phyloP scores from a whole-genome alignment of 2,113 vertebrate genomes.

The Lepisosteus oculatus region DNA sequence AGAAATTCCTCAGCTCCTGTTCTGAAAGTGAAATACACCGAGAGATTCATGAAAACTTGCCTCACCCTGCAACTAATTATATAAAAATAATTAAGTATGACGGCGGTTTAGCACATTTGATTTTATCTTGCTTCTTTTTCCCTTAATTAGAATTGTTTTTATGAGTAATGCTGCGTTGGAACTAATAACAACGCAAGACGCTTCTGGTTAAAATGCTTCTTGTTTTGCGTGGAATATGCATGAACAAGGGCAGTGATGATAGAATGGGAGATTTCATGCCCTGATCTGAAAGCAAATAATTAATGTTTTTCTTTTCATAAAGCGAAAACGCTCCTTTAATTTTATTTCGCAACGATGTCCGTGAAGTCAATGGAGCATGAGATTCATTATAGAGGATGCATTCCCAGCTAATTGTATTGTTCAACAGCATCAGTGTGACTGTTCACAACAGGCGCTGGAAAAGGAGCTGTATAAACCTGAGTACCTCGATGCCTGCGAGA shows the following conservation, averaged over 20 bases:
- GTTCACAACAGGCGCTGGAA: not conserved
- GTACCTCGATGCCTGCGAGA: not conserved
- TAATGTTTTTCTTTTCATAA: constrained; percentile 2
- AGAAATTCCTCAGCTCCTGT: too few relatives aligned
- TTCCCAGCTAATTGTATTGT: not conserved
- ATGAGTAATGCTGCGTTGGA: not conserved
- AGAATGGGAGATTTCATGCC: not conserved
- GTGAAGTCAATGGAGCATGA: constrained; percentile 8
- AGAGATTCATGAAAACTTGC: not conserved
- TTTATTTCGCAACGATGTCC: not conserved
- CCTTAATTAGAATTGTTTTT: not conserved
- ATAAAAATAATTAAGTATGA: not conserved
- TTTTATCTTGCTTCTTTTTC: not conserved
- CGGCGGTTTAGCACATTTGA: not conserved
- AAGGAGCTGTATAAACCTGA: not conserved
- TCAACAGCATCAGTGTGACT: not conserved
- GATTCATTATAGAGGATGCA: not conserved
- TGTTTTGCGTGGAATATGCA: not conserved
- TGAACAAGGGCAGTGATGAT: constrained; percentile 3
- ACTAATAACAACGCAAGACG: not conserved
- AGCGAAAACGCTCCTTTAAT: not conserved
- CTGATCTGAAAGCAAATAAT: not conserved
- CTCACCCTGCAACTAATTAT: not conserved
- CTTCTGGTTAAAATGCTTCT: constrained; percentile 12
- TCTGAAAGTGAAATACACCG: not conserved